Evolutionary conservation across 2,888 invertebrate species (phyloP).

Genomic region (Oxytorus armatus): DNA sequence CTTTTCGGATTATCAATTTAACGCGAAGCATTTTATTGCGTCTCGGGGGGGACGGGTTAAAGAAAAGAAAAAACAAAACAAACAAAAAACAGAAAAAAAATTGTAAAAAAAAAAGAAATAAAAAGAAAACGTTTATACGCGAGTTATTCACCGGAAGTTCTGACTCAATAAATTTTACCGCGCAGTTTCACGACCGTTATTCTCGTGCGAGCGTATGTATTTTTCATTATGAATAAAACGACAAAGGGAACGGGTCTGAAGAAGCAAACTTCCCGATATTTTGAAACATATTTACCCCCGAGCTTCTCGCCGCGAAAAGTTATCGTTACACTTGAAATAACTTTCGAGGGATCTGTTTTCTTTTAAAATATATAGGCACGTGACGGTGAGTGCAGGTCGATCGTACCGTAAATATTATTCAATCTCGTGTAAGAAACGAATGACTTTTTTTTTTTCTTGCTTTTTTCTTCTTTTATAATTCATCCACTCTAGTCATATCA

Average conservation of each 20-base stretch:
- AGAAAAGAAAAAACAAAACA: too few species aligned
- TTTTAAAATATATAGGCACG: not conserved
- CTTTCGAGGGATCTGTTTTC: slow-evolving; percentile 6
- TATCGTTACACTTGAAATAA: slow-evolving; percentile 2
- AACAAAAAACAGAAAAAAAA: too few species aligned
- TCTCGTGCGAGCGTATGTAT: not conserved
- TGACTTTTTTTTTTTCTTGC: slow-evolving; percentile 13
- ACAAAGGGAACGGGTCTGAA: not conserved
- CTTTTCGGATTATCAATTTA: too few species aligned
- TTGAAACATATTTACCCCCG: not conserved
- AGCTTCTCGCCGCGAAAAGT: not conserved
- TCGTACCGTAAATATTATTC: slow-evolving; percentile 53
- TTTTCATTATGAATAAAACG: not conserved
- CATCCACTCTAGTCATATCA: slow-evolving; percentile 22
- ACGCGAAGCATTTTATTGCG: too few species aligned
- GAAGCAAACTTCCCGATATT: slow-evolving; percentile 16
- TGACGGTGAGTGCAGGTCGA: not conserved
- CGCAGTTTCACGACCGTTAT: not conserved
- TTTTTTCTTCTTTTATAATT: slow-evolving; percentile 22
- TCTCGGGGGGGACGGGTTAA: too few species aligned
- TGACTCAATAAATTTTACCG: slow-evolving; percentile 30
- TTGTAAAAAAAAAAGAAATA: not conserved
- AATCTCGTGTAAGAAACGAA: slow-evolving; percentile 31
- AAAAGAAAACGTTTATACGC: slow-evolving; percentile 1
- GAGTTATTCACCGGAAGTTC: slow-evolving; percentile 33